Percentiles rank a stretch among this genome's conserved stretches.
Evolutionary conservation across 1,140 invertebrate species (phyloP).

Genomic region (Belonocnema kinseyi): DNA sequence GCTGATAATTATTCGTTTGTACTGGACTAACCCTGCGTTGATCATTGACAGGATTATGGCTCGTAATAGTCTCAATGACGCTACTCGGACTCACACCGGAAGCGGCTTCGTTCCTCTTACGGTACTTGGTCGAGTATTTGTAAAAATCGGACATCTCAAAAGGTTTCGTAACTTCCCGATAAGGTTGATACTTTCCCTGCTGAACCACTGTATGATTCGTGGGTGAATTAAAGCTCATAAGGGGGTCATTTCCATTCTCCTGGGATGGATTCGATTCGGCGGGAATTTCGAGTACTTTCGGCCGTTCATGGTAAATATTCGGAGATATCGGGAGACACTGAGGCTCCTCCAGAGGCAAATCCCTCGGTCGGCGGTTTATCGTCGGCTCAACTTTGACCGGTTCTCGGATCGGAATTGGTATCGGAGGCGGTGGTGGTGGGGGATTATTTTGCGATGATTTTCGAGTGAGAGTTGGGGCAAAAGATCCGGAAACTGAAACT

Average conservation of each 20-base stretch:
- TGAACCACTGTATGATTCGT: constrained; percentile 90
- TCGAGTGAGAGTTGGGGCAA: constrained; percentile 36
- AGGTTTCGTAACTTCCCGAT: constrained; percentile 94
- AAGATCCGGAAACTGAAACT: constrained; percentile 38
- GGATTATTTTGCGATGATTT: constrained; percentile 51
- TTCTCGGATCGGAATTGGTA: not conserved
- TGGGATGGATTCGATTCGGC: constrained; percentile 67
- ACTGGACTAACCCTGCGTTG: constrained; percentile 1
- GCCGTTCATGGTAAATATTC: constrained; percentile 56
- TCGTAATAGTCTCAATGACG: not conserved
- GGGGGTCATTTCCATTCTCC: constrained; percentile 67
- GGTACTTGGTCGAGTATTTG: constrained; percentile 95
- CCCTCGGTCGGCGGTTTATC: not conserved
- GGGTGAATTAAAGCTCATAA: constrained; percentile 83
- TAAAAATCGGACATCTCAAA: constrained; percentile 98
- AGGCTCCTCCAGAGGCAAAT: constrained; percentile 40
- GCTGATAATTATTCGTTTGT: constrained; percentile 15
- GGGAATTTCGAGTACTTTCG: constrained; percentile 68
- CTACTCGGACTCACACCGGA: not conserved
- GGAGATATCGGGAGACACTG: constrained; percentile 51
- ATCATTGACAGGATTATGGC: not conserved
- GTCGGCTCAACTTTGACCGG: not conserved
- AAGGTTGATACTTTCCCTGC: constrained; percentile 92
- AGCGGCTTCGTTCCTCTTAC: constrained; percentile 77
- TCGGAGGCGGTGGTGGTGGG: constrained; percentile 42